Conservation (phyloP, 2,797 vertebrate species). For the Phrynocephalus forsythii region DNA sequence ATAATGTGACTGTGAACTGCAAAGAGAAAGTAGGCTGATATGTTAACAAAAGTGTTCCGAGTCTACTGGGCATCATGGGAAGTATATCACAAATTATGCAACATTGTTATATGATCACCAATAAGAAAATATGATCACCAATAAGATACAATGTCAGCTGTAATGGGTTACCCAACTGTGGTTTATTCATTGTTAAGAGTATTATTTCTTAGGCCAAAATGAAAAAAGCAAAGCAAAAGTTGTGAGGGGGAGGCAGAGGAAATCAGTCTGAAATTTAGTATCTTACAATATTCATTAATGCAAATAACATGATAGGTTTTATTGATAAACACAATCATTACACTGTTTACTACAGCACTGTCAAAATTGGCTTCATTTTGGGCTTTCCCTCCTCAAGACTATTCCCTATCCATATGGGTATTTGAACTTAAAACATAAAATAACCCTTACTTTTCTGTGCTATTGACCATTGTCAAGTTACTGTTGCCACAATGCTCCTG, state of each 20-base stretch:
- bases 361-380: not conserved
- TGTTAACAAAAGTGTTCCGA: too few species aligned
- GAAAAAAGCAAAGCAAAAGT: not conserved
- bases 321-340: not conserved
- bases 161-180: not conserved
- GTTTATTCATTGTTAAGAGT: not conserved
- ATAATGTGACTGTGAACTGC: not conserved
- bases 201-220: not conserved
- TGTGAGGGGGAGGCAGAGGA: not conserved
- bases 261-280: not conserved
- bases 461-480: not conserved
- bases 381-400: not conserved
- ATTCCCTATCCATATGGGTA: not conserved
- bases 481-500: conserved; percentile 69
- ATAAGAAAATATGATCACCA: too few species aligned
- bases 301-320: not conserved
- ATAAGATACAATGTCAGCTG: not conserved
- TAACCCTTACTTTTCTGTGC: not conserved
- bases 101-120: not conserved
- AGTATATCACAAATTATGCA: not conserved
- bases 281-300: not conserved
- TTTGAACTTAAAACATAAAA: not conserved
- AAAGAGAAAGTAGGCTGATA: not conserved
- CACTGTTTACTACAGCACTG: not conserved
- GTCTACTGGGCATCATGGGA: not conserved